phyloP scores from a whole-genome alignment of 2,113 vertebrate genomes.

The Mirza zaza region DNA sequence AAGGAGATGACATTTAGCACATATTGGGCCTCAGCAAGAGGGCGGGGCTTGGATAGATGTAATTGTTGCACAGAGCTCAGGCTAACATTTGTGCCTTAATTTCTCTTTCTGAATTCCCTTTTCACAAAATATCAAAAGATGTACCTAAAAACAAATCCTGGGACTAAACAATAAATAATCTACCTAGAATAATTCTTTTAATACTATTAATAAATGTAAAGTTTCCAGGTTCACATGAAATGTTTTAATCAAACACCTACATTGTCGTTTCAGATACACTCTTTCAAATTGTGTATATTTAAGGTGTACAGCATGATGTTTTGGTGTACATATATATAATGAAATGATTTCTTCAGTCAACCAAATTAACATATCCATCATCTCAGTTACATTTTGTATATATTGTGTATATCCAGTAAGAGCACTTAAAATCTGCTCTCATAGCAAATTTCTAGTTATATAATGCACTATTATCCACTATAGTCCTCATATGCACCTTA shows the following conservation, averaged over 20 bases:
- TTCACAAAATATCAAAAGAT: neutral
- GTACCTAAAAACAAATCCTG: neutral
- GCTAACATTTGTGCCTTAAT: neutral
- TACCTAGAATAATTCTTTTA: neutral
- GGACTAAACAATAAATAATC: neutral
- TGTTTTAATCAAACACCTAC: neutral
- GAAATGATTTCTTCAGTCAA: neutral
- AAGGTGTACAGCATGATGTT: neutral
- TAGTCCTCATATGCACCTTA: neutral
- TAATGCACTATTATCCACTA: neutral
- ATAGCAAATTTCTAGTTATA: neutral
- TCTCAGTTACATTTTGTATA: neutral
- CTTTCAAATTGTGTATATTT: neutral
- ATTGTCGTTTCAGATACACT: neutral
- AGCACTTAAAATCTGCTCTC: neutral
- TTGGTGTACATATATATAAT: neutral
- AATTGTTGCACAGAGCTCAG: neutral
- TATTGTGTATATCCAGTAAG: neutral
- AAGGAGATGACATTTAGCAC: neutral
- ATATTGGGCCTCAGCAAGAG: neutral
- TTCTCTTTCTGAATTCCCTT: neutral
- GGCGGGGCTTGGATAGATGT: neutral
- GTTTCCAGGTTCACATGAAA: neutral
- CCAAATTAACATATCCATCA: neutral
- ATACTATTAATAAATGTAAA: neutral